Percentiles rank a stretch among this genome's conserved stretches.
These are phyloP conservation scores for Ptilorrhoa leucosticta DNA, from an alignment of 2,113 vertebrate genomes.

Conservation along the genomic window DNA sequence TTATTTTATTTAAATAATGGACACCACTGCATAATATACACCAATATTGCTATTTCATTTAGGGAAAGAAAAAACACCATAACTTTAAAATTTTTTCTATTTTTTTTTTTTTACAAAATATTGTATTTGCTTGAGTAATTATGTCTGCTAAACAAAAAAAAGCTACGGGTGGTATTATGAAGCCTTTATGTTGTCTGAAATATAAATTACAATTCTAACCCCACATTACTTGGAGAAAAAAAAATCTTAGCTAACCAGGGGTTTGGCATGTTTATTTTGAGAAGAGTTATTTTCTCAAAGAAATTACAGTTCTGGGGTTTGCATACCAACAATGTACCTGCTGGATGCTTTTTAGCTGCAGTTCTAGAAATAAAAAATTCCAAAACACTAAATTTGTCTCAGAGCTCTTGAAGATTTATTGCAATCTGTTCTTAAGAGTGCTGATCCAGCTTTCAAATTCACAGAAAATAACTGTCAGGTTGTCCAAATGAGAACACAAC, in stretches of 20 bases:
- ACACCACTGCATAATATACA: neutral
- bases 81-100: too few species aligned
- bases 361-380: neutral
- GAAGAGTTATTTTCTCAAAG: neutral
- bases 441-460: slow-evolving; percentile 5
- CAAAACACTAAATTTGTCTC: neutral
- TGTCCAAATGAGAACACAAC: neutral
- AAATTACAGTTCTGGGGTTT: neutral
- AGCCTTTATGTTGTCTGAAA: neutral
- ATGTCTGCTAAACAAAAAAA: neutral
- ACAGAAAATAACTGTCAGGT: neutral
- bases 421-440: slow-evolving; percentile 20
- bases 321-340: slow-evolving; percentile 29
- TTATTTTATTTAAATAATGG: neutral
- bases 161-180: neutral
- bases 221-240: neutral
- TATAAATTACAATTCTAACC: neutral
- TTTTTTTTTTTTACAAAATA: too few species aligned
- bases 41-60: neutral
- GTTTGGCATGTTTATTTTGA: neutral
- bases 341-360: neutral
- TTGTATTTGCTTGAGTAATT: neutral
- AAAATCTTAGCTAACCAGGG: neutral
- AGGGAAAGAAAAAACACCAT: fast-evolving
- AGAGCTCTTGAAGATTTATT: neutral